Percentiles rank a stretch among this genome's conserved stretches.
phyloP scores from a whole-genome alignment of 2,888 invertebrate species.

The Petrolisthes cinctipes region DNA sequence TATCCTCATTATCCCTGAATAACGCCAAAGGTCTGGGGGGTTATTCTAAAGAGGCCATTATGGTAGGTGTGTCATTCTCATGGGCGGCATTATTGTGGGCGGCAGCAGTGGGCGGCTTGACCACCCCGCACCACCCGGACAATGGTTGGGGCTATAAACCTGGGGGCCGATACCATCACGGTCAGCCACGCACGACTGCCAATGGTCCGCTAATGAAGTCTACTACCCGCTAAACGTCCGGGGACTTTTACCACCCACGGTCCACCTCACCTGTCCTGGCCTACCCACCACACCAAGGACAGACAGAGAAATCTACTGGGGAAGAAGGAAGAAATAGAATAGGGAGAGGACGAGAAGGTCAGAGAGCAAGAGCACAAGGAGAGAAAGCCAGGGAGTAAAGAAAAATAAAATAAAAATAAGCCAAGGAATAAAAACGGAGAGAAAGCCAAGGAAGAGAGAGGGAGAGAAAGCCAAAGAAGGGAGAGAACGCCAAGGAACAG shows the following conservation, averaged over 20 bases:
- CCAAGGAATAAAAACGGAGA: neutral
- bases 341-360: neutral
- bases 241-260: conserved; percentile 37
- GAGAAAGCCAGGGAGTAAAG: neutral
- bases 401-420: neutral
- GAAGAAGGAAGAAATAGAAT: neutral
- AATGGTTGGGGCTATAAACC: conserved; percentile 36
- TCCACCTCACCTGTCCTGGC: conserved; percentile 15
- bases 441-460: neutral
- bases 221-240: conserved; percentile 40
- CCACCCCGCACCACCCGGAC: conserved; percentile 35
- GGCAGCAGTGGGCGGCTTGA: conserved; percentile 21
- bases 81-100: conserved; percentile 22
- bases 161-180: conserved; percentile 36
- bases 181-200: conserved; percentile 39
- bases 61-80: conserved; percentile 5
- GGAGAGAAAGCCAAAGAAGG: neutral
- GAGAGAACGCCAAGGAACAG: neutral
- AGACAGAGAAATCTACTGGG: neutral
- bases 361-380: neutral
- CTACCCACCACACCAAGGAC: neutral
- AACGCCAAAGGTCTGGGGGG: neutral
- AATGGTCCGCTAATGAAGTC: conserved; percentile 44
- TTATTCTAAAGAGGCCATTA: neutral
- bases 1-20: neutral